phyloP scores from a whole-genome alignment of 2,113 vertebrate species.

The Bagarius yarrelli region DNA sequence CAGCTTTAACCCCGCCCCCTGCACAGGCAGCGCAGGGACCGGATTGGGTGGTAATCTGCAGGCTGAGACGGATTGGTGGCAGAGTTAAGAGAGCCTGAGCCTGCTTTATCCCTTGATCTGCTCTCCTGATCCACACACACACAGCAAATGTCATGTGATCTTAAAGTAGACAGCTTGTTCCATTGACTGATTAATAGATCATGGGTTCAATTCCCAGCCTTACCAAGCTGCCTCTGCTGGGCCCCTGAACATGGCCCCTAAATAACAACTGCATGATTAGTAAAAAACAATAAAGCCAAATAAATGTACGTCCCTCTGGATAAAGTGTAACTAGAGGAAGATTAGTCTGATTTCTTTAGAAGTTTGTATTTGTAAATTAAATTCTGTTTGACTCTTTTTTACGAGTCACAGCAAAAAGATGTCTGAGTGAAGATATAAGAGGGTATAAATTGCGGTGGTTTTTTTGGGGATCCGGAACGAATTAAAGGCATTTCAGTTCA shows the following conservation, averaged over 20 bases:
- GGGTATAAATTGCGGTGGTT: too few relatives aligned
- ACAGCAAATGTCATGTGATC: constrained; percentile 10
- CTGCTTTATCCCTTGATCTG: constrained; percentile 58
- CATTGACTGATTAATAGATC: too few relatives aligned
- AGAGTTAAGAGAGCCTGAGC: constrained; percentile 56
- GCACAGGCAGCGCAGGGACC: constrained; percentile 47
- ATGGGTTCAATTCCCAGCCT: too few relatives aligned
- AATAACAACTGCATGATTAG: too few relatives aligned
- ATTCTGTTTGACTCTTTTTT: background rate
- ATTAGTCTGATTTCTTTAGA: background rate
- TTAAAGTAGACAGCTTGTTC: too few relatives aligned
- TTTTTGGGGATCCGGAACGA: too few relatives aligned
- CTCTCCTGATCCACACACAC: constrained; percentile 43
- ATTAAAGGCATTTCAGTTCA: too few relatives aligned
- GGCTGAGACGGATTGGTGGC: constrained; percentile 52
- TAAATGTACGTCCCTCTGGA: too few relatives aligned
- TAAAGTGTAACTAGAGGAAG: background rate
- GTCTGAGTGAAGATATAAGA: too few relatives aligned
- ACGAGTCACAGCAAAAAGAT: background rate
- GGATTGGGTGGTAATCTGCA: constrained; percentile 58
- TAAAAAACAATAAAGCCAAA: too few relatives aligned
- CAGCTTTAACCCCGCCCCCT: constrained; percentile 27
- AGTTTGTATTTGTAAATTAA: background rate
- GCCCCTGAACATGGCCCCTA: too few relatives aligned
- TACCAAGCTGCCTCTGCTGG: too few relatives aligned